Percentiles rank a stretch among this genome's conserved stretches.
These are phyloP conservation scores for Latrodectus elegans DNA, from an alignment of 2,888 invertebrate species.

Conservation along the genomic window DNA sequence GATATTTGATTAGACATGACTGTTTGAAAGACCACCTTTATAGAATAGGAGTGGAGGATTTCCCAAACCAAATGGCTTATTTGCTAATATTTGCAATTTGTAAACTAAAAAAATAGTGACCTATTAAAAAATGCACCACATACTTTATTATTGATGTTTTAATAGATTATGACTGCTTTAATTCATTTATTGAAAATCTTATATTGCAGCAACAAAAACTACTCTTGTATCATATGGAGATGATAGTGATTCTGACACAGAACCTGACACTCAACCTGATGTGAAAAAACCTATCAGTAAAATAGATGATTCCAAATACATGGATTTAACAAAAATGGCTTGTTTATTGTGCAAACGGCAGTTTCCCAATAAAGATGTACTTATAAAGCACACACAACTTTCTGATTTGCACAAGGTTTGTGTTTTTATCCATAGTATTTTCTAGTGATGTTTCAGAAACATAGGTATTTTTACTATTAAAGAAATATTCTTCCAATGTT, in stretches of 20 bases:
- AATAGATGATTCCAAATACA: conserved; percentile 73
- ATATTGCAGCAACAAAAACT: conserved; percentile 38
- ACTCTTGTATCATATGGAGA: conserved; percentile 86
- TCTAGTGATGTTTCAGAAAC: neutral
- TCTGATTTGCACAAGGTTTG: conserved; percentile 90
- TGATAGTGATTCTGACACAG: conserved; percentile 80
- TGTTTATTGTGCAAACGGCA: conserved; percentile 96
- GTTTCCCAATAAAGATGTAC: conserved; percentile 90
- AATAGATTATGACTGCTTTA: neutral
- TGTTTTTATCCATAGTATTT: neutral
- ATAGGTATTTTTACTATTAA: neutral
- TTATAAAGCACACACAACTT: conserved; percentile 90
- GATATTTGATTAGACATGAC: too few relatives aligned
- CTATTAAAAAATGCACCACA: too few relatives aligned
- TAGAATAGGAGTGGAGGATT: too few relatives aligned
- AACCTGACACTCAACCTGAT: conserved; percentile 75
- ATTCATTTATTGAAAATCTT: neutral
- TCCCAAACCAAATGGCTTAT: too few relatives aligned
- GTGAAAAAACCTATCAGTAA: conserved; percentile 75
- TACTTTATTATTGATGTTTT: neutral
- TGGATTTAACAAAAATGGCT: conserved; percentile 91
- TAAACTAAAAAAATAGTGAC: too few relatives aligned
- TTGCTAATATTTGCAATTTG: too few relatives aligned
- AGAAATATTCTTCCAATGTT: neutral
- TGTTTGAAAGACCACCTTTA: too few relatives aligned